Evolutionary conservation across 1,140 invertebrate genomes (phyloP).

Genomic region (Myzus persicae): DNA sequence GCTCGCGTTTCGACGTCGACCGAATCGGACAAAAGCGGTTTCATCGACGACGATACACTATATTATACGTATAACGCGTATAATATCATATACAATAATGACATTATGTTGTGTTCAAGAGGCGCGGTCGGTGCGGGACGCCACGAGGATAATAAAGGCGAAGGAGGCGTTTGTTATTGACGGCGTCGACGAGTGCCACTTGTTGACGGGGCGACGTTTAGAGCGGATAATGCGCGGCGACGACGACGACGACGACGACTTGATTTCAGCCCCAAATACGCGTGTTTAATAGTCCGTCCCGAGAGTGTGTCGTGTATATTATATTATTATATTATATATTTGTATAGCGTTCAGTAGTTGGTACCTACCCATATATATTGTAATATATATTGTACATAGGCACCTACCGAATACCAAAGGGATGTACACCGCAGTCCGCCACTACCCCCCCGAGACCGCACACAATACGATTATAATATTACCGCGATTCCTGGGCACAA

Average conservation of each 20-base stretch:
- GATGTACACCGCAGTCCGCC: background rate
- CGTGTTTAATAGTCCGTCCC: conserved; percentile 7
- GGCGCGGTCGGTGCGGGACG: background rate
- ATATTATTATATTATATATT: background rate
- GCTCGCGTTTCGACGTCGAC: background rate
- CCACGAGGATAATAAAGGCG: background rate
- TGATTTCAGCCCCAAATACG: conserved; percentile 29
- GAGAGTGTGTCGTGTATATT: background rate
- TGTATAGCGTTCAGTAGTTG: background rate
- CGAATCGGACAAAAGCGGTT: background rate
- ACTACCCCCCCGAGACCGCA: background rate
- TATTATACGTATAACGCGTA: background rate
- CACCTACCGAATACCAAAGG: background rate
- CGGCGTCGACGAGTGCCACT: conserved; percentile 12
- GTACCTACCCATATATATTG: background rate
- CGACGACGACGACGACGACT: background rate
- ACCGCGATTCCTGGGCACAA: background rate
- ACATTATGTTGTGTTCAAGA: background rate
- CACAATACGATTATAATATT: conserved; percentile 20
- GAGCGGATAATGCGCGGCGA: background rate
- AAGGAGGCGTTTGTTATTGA: background rate
- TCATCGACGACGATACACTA: too few species aligned
- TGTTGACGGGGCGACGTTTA: background rate
- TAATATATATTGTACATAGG: background rate
- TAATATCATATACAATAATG: background rate